Conservation (phyloP, 2,113 vertebrate genomes). For the Miniopterus natalensis region DNA sequence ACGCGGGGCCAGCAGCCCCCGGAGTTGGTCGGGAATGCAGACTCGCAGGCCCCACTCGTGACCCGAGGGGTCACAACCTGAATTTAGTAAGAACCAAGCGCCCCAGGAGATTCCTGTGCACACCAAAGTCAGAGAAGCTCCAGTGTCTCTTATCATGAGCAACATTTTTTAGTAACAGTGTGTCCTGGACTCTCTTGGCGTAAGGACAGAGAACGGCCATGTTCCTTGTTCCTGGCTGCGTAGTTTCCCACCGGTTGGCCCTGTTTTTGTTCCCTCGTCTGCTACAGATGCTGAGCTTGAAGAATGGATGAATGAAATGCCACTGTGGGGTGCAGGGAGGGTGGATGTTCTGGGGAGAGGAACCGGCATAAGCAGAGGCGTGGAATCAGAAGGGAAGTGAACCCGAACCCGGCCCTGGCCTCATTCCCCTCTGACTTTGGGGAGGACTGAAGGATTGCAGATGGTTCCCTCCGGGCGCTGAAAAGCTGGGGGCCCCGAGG, state of each 20-base stretch:
- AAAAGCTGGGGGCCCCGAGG: not conserved
- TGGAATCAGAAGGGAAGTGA: not conserved
- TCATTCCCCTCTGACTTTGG: not conserved
- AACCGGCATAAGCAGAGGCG: not conserved
- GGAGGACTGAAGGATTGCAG: not conserved
- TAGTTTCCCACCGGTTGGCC: not conserved
- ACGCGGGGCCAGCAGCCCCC: not conserved
- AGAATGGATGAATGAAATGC: not conserved
- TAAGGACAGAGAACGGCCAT: not conserved
- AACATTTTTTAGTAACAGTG: not conserved
- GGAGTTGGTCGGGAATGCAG: not conserved
- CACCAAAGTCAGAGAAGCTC: not conserved
- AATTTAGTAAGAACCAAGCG: not conserved
- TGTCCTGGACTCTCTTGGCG: not conserved
- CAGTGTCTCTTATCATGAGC: not conserved
- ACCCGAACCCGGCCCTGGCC: not conserved
- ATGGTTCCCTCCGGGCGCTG: not conserved
- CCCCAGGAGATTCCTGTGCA: not conserved
- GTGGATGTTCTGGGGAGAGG: not conserved
- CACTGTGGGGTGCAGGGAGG: not conserved
- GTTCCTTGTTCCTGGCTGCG: not conserved
- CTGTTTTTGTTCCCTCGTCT: not conserved
- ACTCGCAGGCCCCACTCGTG: not conserved
- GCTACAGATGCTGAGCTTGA: not conserved
- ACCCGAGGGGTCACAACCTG: not conserved